These are phyloP conservation scores for Chelonoidis abingdonii DNA, from an alignment of 2,113 vertebrate genomes.

Conservation along the genomic window DNA sequence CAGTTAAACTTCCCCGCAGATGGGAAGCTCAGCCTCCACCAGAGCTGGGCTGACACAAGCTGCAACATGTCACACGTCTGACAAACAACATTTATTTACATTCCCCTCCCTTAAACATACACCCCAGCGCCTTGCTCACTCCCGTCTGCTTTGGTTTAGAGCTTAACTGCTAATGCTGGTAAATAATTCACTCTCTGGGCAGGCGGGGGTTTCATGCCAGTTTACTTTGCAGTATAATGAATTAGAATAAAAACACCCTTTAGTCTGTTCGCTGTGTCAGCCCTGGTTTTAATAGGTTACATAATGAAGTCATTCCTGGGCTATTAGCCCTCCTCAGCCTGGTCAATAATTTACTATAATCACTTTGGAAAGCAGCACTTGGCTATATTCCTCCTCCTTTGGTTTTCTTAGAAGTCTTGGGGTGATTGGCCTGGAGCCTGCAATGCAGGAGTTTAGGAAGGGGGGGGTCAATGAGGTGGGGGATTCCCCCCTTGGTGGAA, in stretches of 20 bases:
- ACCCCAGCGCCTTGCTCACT: neutral
- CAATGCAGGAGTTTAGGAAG: neutral
- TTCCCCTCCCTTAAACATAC: neutral
- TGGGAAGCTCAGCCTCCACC: neutral
- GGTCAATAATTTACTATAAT: conserved; percentile 71
- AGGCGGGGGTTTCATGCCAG: conserved; percentile 54
- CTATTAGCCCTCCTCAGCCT: conserved; percentile 66
- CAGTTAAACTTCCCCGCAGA: neutral
- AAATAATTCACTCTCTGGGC: conserved; percentile 69
- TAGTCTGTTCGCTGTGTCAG: conserved; percentile 58
- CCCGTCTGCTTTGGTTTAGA: neutral
- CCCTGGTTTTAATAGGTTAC: conserved; percentile 75
- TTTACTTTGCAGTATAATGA: conserved; percentile 54
- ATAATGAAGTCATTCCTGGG: conserved; percentile 67
- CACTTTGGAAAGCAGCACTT: conserved; percentile 49
- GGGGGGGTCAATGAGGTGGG: neutral
- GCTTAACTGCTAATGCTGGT: conserved; percentile 22
- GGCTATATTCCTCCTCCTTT: conserved; percentile 8
- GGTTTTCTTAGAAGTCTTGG: conserved; percentile 20
- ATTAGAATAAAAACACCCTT: conserved; percentile 61
- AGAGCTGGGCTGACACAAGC: neutral
- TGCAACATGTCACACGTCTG: neutral
- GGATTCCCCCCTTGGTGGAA: neutral
- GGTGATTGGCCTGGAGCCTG: neutral
- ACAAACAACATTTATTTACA: neutral